Conservation (phyloP, 2,888 invertebrate genomes). For the Helobdella robusta region DNA sequence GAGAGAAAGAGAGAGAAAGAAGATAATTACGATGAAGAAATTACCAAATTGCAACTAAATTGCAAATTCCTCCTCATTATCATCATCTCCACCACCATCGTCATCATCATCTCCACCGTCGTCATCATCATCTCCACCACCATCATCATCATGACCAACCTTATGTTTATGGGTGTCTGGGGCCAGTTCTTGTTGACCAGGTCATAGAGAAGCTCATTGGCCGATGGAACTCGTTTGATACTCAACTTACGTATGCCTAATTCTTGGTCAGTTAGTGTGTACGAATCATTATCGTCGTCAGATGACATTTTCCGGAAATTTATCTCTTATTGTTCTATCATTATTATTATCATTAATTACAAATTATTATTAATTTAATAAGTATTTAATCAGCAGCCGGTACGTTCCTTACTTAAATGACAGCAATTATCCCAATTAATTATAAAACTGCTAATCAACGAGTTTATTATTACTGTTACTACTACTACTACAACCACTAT, state of each 20-base stretch:
- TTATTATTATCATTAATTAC: too few relatives aligned
- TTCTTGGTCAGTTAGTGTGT: background rate
- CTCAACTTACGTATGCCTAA: conserved; percentile 3
- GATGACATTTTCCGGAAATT: too few relatives aligned
- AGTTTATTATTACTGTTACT: too few relatives aligned
- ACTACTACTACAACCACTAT: too few relatives aligned
- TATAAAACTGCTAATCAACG: too few relatives aligned
- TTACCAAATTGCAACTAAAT: background rate
- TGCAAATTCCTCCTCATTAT: background rate
- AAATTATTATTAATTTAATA: too few relatives aligned
- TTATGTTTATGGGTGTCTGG: conserved; percentile 9
- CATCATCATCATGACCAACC: conserved; percentile 11
- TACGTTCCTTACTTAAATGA: too few relatives aligned
- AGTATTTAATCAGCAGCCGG: too few relatives aligned
- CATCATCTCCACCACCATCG: background rate
- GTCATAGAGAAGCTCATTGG: conserved; percentile 5
- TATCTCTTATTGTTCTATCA: too few relatives aligned
- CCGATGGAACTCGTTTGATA: conserved; percentile 9
- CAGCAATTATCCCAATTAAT: too few relatives aligned
- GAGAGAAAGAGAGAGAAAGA: background rate
- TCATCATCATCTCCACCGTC: background rate
- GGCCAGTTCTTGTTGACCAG: conserved; percentile 15
- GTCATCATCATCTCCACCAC: background rate
- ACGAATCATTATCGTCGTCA: too few relatives aligned
- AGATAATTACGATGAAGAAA: background rate